Conservation (phyloP, 1,140 invertebrate species). For the Bombus ignitus region DNA sequence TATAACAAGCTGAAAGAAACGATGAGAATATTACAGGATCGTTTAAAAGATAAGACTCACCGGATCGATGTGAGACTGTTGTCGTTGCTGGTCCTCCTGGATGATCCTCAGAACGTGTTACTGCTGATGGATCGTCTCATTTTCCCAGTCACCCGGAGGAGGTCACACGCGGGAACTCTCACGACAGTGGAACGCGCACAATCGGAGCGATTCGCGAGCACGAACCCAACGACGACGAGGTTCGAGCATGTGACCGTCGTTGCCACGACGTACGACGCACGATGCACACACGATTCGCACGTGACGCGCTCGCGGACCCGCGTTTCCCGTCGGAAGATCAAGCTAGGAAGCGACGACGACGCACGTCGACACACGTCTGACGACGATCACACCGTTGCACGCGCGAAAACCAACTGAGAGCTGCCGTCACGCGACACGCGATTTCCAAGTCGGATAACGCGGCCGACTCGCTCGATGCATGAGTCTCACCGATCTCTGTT, state of each 20-base stretch:
- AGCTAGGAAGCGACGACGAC: neutral
- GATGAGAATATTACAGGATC: neutral
- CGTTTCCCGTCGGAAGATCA: constrained; percentile 19
- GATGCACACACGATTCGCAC: constrained; percentile 64
- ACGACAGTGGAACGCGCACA: neutral
- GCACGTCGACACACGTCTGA: neutral
- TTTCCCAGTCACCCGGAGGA: neutral
- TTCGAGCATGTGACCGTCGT: constrained; percentile 59
- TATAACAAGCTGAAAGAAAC: neutral
- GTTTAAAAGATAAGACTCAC: constrained; percentile 8
- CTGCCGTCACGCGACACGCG: constrained; percentile 38
- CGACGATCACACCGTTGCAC: constrained; percentile 58
- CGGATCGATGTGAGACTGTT: constrained; percentile 14
- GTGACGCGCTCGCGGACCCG: constrained; percentile 38
- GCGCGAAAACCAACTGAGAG: constrained; percentile 62
- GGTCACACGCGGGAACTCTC: constrained; percentile 6
- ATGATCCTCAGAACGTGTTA: constrained; percentile 4
- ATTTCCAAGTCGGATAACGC: constrained; percentile 64
- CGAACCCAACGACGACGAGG: constrained; percentile 6
- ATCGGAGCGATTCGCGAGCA: neutral
- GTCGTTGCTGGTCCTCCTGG: neutral
- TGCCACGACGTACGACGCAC: constrained; percentile 40
- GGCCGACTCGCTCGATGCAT: neutral
- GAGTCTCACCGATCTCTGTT: constrained; percentile 9
- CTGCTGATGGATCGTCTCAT: neutral